Conservation (phyloP, 2,797 vertebrate species). For the Iguana delicatissima region DNA sequence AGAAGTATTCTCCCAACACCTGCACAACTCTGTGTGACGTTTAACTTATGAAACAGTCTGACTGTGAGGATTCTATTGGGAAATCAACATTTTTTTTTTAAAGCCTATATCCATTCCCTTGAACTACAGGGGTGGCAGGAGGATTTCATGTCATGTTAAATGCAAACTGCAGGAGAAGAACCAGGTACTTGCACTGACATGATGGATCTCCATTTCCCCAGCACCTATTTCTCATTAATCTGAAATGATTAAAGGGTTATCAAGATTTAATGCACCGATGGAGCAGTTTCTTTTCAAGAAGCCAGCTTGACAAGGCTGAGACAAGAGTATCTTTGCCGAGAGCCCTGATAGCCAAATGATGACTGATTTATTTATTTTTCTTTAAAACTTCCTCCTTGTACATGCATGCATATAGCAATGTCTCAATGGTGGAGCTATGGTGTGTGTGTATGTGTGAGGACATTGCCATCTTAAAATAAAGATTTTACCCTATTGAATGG, state of each 20-base stretch:
- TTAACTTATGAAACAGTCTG: constrained; percentile 28
- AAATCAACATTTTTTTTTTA: constrained; percentile 54
- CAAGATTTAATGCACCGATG: constrained; percentile 73
- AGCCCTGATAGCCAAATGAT: background rate
- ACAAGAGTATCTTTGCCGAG: background rate
- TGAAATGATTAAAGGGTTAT: constrained; percentile 76
- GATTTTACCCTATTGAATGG: too few species aligned
- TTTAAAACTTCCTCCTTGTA: background rate
- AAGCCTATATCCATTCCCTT: background rate
- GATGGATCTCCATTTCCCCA: constrained; percentile 72
- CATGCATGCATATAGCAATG: constrained; percentile 35
- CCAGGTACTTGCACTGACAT: constrained; percentile 55
- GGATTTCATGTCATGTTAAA: constrained; percentile 44
- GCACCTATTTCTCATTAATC: constrained; percentile 73
- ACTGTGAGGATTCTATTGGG: constrained; percentile 40
- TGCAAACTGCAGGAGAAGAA: constrained; percentile 56
- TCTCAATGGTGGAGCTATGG: too few species aligned
- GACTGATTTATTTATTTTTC: background rate
- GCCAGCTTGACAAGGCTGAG: background rate
- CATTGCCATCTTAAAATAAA: too few species aligned
- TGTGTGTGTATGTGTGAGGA: too few species aligned
- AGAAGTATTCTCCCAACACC: background rate
- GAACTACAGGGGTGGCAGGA: constrained; percentile 25
- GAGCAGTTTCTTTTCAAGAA: constrained; percentile 52
- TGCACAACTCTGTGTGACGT: accelerated